Conservation (phyloP, 2,113 vertebrate species). For the Urocolius indicus region DNA sequence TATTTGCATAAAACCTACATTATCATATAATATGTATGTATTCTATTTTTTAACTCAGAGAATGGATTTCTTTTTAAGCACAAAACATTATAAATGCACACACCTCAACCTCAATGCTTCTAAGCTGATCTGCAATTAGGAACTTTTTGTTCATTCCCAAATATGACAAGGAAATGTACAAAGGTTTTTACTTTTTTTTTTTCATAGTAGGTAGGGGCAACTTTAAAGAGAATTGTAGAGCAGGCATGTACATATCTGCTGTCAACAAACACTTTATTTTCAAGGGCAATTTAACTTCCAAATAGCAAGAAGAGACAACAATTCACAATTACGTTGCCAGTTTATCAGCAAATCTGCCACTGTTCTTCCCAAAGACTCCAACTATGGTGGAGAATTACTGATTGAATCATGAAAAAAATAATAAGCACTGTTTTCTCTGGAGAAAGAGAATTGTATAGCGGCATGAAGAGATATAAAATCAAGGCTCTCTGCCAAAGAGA, state of each 20-base stretch:
- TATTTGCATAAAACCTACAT: constrained; percentile 40
- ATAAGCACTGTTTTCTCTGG: neutral
- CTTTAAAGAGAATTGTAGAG: neutral
- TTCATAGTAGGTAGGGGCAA: neutral
- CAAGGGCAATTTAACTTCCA: neutral
- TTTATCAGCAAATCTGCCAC: neutral
- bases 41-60: neutral
- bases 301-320: neutral
- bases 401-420: neutral
- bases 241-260: neutral
- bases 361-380: neutral
- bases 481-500: neutral
- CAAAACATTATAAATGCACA: neutral
- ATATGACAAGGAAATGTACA: neutral
- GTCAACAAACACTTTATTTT: neutral
- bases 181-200: neutral
- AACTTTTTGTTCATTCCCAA: neutral
- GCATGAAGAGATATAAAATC: neutral
- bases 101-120: neutral
- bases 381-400: neutral
- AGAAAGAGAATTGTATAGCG: neutral
- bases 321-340: neutral
- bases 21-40: constrained; percentile 38
- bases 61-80: neutral
- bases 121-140: neutral